phyloP scores from a whole-genome alignment of 2,797 vertebrate genomes.

The Trachops cirrhosus region DNA sequence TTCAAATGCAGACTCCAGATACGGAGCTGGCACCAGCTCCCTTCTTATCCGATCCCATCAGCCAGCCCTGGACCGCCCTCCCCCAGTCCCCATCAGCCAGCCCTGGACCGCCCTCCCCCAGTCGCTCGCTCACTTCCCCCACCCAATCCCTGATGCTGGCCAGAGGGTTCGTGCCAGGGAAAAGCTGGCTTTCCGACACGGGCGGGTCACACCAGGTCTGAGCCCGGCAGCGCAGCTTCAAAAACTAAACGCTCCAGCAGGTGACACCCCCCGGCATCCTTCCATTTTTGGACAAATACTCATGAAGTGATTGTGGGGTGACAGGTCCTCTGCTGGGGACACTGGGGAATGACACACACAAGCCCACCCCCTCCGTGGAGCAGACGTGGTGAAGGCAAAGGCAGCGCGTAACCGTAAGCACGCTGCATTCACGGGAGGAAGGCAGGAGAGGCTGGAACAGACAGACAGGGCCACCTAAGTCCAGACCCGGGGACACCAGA shows the following conservation, averaged over 20 bases:
- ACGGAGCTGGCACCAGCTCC: neutral
- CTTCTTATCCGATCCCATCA: slow-evolving; percentile 20
- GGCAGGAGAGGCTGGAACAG: no score
- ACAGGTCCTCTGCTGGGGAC: neutral
- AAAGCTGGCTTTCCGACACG: neutral
- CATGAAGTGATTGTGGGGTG: neutral
- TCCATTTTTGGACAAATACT: neutral
- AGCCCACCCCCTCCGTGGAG: neutral
- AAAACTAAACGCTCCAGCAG: neutral
- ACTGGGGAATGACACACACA: neutral
- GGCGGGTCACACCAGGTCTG: slow-evolving; percentile 2
- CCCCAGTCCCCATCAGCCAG: neutral
- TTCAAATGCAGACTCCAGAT: slow-evolving; percentile 43
- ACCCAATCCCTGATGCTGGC: neutral
- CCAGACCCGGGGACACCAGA: no score
- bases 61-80: neutral
- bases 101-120: neutral
- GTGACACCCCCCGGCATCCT: neutral
- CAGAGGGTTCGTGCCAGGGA: neutral
- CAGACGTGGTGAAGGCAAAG: no score
- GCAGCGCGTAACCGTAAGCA: no score
- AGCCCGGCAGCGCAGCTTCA: neutral
- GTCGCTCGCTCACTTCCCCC: neutral
- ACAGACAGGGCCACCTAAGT: no score
- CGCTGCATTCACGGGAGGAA: no score